Evolutionary conservation across 2,888 invertebrate genomes (phyloP).

Genomic region (Spodoptera littoralis): DNA sequence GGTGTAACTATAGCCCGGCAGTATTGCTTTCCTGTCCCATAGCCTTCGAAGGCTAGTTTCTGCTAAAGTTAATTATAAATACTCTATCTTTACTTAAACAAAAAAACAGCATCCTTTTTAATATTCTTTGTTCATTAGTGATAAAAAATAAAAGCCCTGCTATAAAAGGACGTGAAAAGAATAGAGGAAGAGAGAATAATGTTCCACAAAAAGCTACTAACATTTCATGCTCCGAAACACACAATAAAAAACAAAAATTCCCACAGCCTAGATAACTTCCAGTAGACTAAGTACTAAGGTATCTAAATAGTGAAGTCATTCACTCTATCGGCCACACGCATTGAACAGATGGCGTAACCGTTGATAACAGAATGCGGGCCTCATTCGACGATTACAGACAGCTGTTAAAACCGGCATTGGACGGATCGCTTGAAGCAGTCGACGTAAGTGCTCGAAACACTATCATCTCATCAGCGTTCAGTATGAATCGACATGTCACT

Average conservation of each 20-base stretch:
- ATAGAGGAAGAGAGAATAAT: too few relatives aligned
- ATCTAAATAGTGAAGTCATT: constrained; percentile 45
- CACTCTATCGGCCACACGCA: constrained; percentile 53
- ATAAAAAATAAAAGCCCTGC: too few relatives aligned
- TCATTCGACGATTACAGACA: constrained; percentile 45
- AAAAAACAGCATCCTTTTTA: too few relatives aligned
- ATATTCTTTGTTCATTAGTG: too few relatives aligned
- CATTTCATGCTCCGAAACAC: background rate
- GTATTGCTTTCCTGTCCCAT: background rate
- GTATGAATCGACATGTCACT: background rate
- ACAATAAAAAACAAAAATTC: constrained; percentile 9
- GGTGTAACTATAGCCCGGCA: constrained; percentile 32
- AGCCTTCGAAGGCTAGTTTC: background rate
- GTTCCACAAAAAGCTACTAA: background rate
- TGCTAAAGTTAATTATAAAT: too few relatives aligned
- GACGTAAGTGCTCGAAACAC: constrained; percentile 5
- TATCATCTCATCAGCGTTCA: background rate
- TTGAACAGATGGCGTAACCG: constrained; percentile 53
- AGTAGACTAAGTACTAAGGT: constrained; percentile 22
- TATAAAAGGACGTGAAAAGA: too few relatives aligned
- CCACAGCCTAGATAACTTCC: constrained; percentile 26
- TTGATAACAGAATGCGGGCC: constrained; percentile 56
- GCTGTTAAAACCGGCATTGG: constrained; percentile 34
- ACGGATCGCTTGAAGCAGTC: constrained; percentile 4
- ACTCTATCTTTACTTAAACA: too few relatives aligned